phyloP scores from a whole-genome alignment of 2,113 vertebrate species.

The Cryptotis parvus region DNA sequence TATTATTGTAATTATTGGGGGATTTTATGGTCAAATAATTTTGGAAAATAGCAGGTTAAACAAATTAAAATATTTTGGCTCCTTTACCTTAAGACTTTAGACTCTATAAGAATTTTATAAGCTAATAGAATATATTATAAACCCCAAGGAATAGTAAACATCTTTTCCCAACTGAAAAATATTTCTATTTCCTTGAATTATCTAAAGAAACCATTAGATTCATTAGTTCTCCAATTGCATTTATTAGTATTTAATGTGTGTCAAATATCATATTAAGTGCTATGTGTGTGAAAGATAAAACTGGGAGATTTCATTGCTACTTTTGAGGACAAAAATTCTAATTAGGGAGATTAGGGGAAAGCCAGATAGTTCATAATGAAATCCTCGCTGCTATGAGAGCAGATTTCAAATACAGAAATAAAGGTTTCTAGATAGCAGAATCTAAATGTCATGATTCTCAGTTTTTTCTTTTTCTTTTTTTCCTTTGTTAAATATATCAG shows the following conservation, averaged over 20 bases:
- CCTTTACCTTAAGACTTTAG: neutral
- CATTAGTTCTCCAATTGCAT: neutral
- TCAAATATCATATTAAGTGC: neutral
- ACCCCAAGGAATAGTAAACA: neutral
- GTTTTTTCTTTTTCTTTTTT: too few species aligned
- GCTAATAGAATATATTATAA: neutral
- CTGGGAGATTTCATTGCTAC: neutral
- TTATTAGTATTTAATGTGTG: neutral
- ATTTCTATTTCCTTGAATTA: neutral
- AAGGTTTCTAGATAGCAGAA: neutral
- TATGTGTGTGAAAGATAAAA: neutral
- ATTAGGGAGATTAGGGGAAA: conserved; percentile 35
- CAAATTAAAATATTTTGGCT: neutral
- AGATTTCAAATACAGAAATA: neutral
- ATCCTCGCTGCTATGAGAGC: neutral
- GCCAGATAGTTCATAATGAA: neutral
- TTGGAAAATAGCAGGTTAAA: conserved; percentile 17
- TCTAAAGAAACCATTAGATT: neutral
- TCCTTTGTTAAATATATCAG: neutral
- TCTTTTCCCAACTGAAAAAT: neutral
- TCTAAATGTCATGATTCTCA: neutral
- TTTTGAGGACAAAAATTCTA: conserved; percentile 52
- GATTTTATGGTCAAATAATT: neutral
- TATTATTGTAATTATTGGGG: neutral
- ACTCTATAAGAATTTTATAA: neutral